Evolutionary conservation across 2,113 vertebrate species (phyloP).

Genomic region (Chinchilla lanigera): DNA sequence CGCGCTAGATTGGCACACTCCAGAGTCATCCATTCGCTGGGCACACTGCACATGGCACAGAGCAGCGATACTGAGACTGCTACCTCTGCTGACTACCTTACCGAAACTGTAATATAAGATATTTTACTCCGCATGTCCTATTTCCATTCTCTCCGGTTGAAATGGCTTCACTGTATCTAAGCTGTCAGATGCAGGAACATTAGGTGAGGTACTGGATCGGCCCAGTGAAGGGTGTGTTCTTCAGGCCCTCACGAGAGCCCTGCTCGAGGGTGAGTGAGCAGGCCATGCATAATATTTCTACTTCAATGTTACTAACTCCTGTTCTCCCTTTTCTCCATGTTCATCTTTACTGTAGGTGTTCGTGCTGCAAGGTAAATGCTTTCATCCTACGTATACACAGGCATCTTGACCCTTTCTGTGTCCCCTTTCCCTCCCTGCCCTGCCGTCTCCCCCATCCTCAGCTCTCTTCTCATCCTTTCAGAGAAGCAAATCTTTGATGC

Average conservation of each 20-base stretch:
- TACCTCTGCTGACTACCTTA: background rate
- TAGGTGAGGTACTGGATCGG: background rate
- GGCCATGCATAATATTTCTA: background rate
- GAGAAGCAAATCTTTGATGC: background rate
- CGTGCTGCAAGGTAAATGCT: background rate
- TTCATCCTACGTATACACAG: fast-evolving
- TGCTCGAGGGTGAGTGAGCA: background rate
- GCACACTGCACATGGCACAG: background rate
- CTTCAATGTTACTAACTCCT: background rate
- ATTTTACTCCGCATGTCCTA: background rate
- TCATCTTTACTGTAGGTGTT: background rate
- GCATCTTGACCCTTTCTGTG: background rate
- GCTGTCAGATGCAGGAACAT: background rate
- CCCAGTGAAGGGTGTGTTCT: background rate
- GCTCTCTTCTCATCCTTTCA: background rate
- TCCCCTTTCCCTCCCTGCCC: background rate
- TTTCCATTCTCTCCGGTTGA: background rate
- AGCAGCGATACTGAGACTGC: background rate
- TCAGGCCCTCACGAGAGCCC: background rate
- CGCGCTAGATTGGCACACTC: background rate
- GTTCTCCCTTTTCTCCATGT: background rate
- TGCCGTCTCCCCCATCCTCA: background rate
- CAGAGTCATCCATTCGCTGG: background rate
- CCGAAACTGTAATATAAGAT: background rate
- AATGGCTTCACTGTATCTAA: background rate